These are phyloP conservation scores for Pseudoatta argentina DNA, from an alignment of 1,140 invertebrate genomes.

Conservation along the genomic window DNA sequence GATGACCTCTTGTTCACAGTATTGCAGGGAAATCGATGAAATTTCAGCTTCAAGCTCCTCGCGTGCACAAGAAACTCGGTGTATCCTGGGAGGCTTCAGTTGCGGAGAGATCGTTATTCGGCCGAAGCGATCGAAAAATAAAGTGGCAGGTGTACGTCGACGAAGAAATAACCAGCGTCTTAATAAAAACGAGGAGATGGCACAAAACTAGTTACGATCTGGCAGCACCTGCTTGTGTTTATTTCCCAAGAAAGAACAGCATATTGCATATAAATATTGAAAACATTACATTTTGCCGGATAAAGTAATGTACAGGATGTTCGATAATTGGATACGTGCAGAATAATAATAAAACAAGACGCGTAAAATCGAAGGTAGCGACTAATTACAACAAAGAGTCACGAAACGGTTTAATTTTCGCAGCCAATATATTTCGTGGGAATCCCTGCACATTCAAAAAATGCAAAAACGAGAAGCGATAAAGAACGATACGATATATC, in stretches of 20 bases:
- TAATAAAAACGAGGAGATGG: slow-evolving; percentile 19
- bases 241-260: background rate
- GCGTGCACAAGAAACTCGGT: slow-evolving; percentile 37
- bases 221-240: slow-evolving; percentile 25
- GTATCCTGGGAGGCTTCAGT: background rate
- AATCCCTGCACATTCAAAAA: background rate
- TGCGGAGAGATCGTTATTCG: slow-evolving; percentile 22
- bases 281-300: slow-evolving; percentile 13
- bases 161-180: background rate
- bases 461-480: background rate
- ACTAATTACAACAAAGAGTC: background rate
- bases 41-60: slow-evolving; percentile 33
- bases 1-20: slow-evolving; percentile 23
- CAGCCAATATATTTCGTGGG: background rate
- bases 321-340: background rate
- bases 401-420: background rate
- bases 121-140: slow-evolving; percentile 31
- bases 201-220: slow-evolving; percentile 31
- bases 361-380: background rate
- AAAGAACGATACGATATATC: background rate
- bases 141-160: slow-evolving; percentile 40
- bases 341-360: background rate
- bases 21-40: slow-evolving; percentile 48
- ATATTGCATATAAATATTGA: slow-evolving; percentile 15
- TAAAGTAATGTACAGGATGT: background rate